These are phyloP conservation scores for Drosophila kanapiae DNA, from an alignment of 1,140 invertebrate genomes.

Conservation along the genomic window DNA sequence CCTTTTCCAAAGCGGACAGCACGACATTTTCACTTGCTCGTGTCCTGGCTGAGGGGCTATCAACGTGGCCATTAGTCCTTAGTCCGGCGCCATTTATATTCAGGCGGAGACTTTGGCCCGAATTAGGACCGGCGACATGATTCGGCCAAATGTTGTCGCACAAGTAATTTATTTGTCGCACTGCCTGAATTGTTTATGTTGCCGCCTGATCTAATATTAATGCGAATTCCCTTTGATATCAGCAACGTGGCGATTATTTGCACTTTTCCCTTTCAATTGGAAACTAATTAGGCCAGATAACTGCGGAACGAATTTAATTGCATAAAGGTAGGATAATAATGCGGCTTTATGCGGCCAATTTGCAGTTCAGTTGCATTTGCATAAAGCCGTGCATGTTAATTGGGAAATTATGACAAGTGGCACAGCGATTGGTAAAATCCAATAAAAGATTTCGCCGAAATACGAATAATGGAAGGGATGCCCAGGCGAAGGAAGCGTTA, in stretches of 20 bases:
- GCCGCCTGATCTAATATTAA: slow-evolving; percentile 36
- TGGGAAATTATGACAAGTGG: slow-evolving; percentile 30
- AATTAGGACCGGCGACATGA: slow-evolving; percentile 18
- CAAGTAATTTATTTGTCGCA: slow-evolving; percentile 23
- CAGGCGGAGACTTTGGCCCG: not conserved
- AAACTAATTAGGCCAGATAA: slow-evolving; percentile 39
- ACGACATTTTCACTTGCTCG: slow-evolving; percentile 1
- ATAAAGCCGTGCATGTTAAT: slow-evolving; percentile 21
- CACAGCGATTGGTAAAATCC: slow-evolving; percentile 18
- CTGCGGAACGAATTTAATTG: slow-evolving; percentile 15
- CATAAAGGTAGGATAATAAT: slow-evolving; percentile 5
- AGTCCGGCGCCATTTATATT: slow-evolving; percentile 10
- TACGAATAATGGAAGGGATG: not conserved
- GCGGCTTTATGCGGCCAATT: slow-evolving; percentile 7
- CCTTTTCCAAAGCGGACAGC: not conserved
- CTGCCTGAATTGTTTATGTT: slow-evolving; percentile 18
- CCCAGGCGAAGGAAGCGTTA: slow-evolving; percentile 26
- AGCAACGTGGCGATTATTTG: slow-evolving; percentile 11
- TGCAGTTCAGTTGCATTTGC: not conserved
- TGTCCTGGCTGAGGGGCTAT: too few species aligned
- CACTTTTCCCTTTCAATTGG: slow-evolving; percentile 20
- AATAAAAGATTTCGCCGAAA: slow-evolving; percentile 16
- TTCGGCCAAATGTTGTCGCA: slow-evolving; percentile 10
- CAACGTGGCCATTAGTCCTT: slow-evolving; percentile 6
- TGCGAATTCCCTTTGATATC: slow-evolving; percentile 30